A percentile compares a stretch with the other conserved stretches of the same genome.
Conservation (phyloP, 1,140 invertebrate species). For the Phocides pigmalion region DNA sequence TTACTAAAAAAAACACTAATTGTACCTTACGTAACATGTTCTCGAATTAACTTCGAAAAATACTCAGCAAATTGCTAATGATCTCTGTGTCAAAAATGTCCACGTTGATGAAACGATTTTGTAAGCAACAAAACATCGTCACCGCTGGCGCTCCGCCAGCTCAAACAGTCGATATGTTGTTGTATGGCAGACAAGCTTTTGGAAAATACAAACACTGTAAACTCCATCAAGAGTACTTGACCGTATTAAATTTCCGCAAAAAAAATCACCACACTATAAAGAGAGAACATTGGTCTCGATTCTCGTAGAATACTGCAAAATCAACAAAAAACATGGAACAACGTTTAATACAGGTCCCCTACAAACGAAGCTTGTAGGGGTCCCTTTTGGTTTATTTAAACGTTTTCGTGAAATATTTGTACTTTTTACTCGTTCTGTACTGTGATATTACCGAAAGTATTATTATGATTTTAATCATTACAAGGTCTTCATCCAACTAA, state of each 20-base stretch:
- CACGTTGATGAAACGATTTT: slow-evolving; percentile 49
- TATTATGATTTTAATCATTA: too few species aligned
- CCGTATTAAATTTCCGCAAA: background rate
- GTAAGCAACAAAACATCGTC: slow-evolving; percentile 32
- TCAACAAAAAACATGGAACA: too few species aligned
- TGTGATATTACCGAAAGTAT: too few species aligned
- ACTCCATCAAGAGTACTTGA: background rate
- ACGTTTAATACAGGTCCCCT: too few species aligned
- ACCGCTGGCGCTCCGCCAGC: slow-evolving; percentile 45
- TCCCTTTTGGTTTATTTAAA: too few species aligned
- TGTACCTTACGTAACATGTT: background rate
- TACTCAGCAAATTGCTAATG: slow-evolving; percentile 36
- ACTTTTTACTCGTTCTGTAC: too few species aligned
- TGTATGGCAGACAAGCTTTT: background rate
- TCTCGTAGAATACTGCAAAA: too few species aligned
- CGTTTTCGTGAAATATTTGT: too few species aligned
- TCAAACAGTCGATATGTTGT: slow-evolving; percentile 33
- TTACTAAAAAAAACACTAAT: background rate
- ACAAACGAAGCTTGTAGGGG: too few species aligned
- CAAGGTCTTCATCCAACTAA: too few species aligned
- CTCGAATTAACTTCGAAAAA: slow-evolving; percentile 21
- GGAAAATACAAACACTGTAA: background rate
- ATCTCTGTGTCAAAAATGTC: slow-evolving; percentile 43
- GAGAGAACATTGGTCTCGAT: too few species aligned
- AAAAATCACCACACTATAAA: too few species aligned